Base-by-base conservation (phyloP, 2,888 invertebrate genomes). In the Lithosia quadra region DNA sequence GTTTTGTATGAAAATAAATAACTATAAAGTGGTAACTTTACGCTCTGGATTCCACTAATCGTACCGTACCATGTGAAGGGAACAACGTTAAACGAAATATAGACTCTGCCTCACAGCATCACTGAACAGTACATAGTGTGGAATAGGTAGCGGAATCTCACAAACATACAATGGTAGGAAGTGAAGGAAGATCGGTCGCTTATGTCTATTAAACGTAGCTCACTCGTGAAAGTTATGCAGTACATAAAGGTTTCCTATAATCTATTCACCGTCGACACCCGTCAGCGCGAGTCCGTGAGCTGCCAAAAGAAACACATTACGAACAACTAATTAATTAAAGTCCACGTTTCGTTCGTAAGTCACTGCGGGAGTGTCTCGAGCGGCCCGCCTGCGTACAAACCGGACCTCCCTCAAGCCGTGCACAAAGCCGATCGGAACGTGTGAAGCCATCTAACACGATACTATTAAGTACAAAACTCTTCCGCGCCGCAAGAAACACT, bases 1-100 rank as follows among this genome's bases (percentile, higher is more conserved):
- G 84, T 81, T 81, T 79, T 73, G 80, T 92, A 90, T 76, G 88
- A 92, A 92, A 92, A 92, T 92, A 92, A 91, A 88, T 87, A 81
- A 89, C 87, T 90, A 89, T 90, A 69, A 74, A 78, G 80, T 84
- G 89, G 81, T 81, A 78, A 80, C 79, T 77, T 73, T 88, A 86
- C 88, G 88, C 87, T 78, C 75, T 74, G 75, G 78, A 72, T 69
- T 75, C 76, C 76, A 76, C 69, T 67, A 70, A 68, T 71, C 70
- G 71, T 65, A 49, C 72, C 71, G 58, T 62, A 72, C 75, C 77
- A 65, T 68, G 74, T 60, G 49, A 61, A 57, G 65, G 33, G 66
- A 67, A 71, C 61, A 67, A 62, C 67, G 65, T 65, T 39, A 53
- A 70, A 65, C 59, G 15, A 60, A 68, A 75, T 76, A 76, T 77